Percentiles rank a stretch among this genome's conserved stretches.
These are phyloP conservation scores for Proteles cristata DNA, from an alignment of 2,113 vertebrate species.

Conservation along the genomic window DNA sequence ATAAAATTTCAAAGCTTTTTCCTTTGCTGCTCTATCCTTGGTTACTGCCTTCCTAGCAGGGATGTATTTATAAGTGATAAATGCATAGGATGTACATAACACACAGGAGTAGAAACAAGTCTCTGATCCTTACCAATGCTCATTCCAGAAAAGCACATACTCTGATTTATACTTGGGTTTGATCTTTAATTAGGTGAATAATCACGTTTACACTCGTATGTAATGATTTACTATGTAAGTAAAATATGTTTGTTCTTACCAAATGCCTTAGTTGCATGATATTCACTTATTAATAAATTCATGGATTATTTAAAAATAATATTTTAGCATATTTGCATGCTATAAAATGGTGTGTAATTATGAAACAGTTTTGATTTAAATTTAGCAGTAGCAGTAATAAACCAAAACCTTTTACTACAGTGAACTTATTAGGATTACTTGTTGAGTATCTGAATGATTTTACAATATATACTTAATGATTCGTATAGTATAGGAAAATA, in stretches of 20 bases:
- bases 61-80: slow-evolving; percentile 54
- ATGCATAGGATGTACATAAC: neutral
- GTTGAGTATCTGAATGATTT: neutral
- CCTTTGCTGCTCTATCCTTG: neutral
- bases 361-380: slow-evolving; percentile 24
- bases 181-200: slow-evolving; percentile 56
- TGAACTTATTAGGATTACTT: neutral
- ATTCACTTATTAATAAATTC: slow-evolving; percentile 27
- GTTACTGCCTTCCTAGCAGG: neutral
- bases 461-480: neutral
- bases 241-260: slow-evolving; percentile 26
- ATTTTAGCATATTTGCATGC: slow-evolving; percentile 29
- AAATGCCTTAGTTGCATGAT: neutral
- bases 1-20: neutral
- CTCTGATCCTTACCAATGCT: slow-evolving; percentile 18
- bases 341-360: slow-evolving; percentile 34
- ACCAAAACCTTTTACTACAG: neutral
- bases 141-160: slow-evolving; percentile 38
- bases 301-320: slow-evolving; percentile 25
- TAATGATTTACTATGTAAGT: slow-evolving; percentile 53
- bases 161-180: slow-evolving; percentile 39
- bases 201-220: slow-evolving; percentile 27
- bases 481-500: neutral
- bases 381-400: neutral
- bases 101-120: neutral